These are phyloP conservation scores for Fabriciana adippe DNA, from an alignment of 2,888 invertebrate genomes.

Conservation along the genomic window DNA sequence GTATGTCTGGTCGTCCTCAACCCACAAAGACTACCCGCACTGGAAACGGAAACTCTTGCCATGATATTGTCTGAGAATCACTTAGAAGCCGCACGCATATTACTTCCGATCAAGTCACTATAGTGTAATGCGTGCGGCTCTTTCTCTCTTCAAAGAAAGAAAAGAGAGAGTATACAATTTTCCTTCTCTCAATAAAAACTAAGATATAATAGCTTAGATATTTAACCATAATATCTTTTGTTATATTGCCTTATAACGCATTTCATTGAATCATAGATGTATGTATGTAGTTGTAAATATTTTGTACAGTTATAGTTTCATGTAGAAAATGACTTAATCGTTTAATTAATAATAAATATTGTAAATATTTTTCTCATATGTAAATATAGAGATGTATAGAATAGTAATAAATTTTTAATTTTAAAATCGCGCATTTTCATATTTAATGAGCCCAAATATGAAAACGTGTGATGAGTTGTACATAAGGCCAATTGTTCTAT, in stretches of 20 bases:
- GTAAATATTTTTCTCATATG: slow-evolving; percentile 17
- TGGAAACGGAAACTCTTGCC: slow-evolving; percentile 86
- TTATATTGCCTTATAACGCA: neutral
- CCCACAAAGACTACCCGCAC: slow-evolving; percentile 86
- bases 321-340: neutral
- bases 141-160: neutral
- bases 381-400: slow-evolving; percentile 14
- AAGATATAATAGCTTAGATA: neutral
- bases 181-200: neutral
- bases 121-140: slow-evolving; percentile 51
- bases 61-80: slow-evolving; percentile 79
- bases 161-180: neutral
- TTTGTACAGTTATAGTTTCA: slow-evolving; percentile 12
- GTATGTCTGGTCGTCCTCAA: slow-evolving; percentile 74
- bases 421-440: slow-evolving; percentile 41
- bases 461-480: slow-evolving; percentile 26
- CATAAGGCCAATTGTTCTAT: slow-evolving; percentile 5
- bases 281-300: slow-evolving; percentile 24
- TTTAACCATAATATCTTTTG: neutral
- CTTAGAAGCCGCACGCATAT: slow-evolving; percentile 62
- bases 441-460: slow-evolving; percentile 51
- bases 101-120: slow-evolving; percentile 60
- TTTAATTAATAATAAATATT: slow-evolving; percentile 8
- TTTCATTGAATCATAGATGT: no score
- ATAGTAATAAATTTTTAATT: neutral